phyloP scores from a whole-genome alignment of 2,888 invertebrate species.

The Drosophila neonasuta region DNA sequence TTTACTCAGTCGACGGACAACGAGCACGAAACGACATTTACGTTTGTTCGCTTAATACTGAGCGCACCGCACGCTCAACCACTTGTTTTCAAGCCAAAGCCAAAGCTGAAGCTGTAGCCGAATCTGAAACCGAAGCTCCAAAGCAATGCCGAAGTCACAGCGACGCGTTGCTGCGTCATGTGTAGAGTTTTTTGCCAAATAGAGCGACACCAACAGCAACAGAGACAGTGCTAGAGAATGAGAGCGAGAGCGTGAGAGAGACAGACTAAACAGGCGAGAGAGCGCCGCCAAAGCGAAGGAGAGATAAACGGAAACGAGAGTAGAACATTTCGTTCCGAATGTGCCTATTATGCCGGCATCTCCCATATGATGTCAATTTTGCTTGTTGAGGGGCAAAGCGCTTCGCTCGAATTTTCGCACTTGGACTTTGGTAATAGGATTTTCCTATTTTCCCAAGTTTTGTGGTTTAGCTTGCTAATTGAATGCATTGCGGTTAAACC shows the following conservation, averaged over 20 bases:
- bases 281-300: neutral
- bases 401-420: slow-evolving; percentile 48
- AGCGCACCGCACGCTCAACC: slow-evolving; percentile 73
- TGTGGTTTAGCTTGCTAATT: slow-evolving; percentile 35
- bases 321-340: slow-evolving; percentile 18
- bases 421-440: slow-evolving; percentile 50
- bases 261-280: neutral
- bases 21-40: slow-evolving; percentile 73
- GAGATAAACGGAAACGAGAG: neutral
- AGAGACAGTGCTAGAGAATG: slow-evolving; percentile 16
- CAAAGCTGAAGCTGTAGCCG: slow-evolving; percentile 47
- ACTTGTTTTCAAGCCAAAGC: slow-evolving; percentile 78
- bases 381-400: slow-evolving; percentile 39
- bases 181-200: slow-evolving; percentile 55
- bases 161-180: slow-evolving; percentile 58
- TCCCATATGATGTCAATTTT: slow-evolving; percentile 58
- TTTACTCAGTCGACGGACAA: slow-evolving; percentile 59
- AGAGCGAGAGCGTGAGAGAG: slow-evolving; percentile 15
- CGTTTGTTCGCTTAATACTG: slow-evolving; percentile 76
- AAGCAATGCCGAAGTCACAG: slow-evolving; percentile 32
- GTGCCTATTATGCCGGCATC: slow-evolving; percentile 54
- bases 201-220: slow-evolving; percentile 10
- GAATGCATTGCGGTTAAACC: slow-evolving; percentile 36
- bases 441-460: slow-evolving; percentile 42
- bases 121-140: slow-evolving; percentile 23